Evolutionary conservation across 2,888 invertebrate genomes (phyloP), one percentile per base, ranked within the genome.

Genomic region (Megamerina dolium): DNA sequence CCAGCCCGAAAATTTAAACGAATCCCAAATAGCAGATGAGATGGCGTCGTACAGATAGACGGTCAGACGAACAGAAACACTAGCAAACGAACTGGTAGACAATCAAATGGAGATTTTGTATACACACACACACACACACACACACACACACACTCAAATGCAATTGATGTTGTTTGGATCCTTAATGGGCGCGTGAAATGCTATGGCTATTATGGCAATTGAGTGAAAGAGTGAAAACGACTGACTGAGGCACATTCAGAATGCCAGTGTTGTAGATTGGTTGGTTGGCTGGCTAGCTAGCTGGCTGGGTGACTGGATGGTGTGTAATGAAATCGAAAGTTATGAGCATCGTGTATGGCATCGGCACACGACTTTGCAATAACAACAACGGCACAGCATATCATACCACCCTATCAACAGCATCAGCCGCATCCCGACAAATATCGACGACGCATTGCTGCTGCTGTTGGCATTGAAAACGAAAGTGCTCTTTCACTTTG

Each of bases 401-500:
- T 5, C 10, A 27, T n/a, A 10, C 13, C 34, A 35, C 4, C 20
- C n/a, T 12, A 20, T 31, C 19, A 19, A 13, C 30, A 38, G 31
- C 38, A 34, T 13, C n/a, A 41, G 35, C 41, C 18, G 27, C 27
- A 41, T 29, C n/a, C n/a, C n/a, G n/a, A 41, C 4, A 31, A 17
- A 20, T 38, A 36, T 20, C 23, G 34, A 20, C 36, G 33, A 29
- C 21, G 44, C 34, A 31, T 19, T 33, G 43, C 17, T 33, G 36
- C 6, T 33, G 46, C 31, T 30, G 34, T 36, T 46, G 43, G 37
- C 40, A 45, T 41, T 50, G 46, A 45, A 44, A 42, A 45, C 43
- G 43, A 44, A 50, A 48, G 43, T 48, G 44, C 45, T 45, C 40
- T 31, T 37, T 37, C 33, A 41, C 19, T 37, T 29, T 38, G 26